Evolutionary conservation across 2,888 invertebrate genomes (phyloP), one percentile per base, ranked within the genome.

Genomic region (Mystacides longicornis): DNA sequence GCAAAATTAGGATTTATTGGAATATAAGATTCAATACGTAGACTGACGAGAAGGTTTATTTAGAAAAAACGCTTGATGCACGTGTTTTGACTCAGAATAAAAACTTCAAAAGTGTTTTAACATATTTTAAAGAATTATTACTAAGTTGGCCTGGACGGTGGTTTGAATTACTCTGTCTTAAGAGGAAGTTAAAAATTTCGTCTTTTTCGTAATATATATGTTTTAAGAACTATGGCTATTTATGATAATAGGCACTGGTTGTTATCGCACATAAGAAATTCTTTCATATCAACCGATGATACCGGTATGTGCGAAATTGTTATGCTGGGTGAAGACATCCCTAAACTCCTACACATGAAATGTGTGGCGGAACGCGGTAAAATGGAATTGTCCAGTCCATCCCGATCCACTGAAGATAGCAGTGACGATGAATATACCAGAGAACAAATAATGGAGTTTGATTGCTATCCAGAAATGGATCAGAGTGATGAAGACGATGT

Each of bases 181-280:
- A n/a, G n/a, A n/a, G n/a, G n/a, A n/a, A n/a, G n/a, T n/a, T n/a
- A n/a, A n/a, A n/a, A n/a, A n/a, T n/a, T n/a, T n/a, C n/a, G n/a
- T n/a, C n/a, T n/a, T n/a, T n/a, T n/a, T n/a, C n/a, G 27, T 7
- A 27, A 7, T 27, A 11, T 27, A 27, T 27, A 27, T 7, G 11
- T 27, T 7, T 7, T 37, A 14, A 37, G 16, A 3, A 37, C 14
- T 3, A 96, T 96, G 96, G 95, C 95, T 63, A 84, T 93, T 62
- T 95, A 93, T 71, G 94, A 96, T 71, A 93, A 96, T 73, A 87
- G 87, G 71, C 87, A 89, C 65, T 96, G 95, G 89, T 79, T 97
- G 49, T 78, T 96, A 51, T 89, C 93, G 57, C 93, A 95, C 72
- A 92, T 96, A 63, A 81, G 93, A 55, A 93, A 95, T 71, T 93